Percentiles rank a stretch among this genome's conserved stretches.
phyloP scores from a whole-genome alignment of 2,888 invertebrate genomes.

The Galerucella pusilla region DNA sequence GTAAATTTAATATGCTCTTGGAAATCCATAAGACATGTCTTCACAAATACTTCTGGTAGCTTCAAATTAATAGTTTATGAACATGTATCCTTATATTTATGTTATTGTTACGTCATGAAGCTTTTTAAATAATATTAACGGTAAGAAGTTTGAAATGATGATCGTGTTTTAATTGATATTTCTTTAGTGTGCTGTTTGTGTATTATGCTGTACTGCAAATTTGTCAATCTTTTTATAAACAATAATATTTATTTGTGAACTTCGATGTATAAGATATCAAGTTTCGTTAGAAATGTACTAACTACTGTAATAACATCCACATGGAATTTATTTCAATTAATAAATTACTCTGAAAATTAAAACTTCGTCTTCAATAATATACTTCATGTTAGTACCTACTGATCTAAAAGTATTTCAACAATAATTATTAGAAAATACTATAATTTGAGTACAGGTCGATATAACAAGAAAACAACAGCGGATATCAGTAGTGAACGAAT shows the following conservation, averaged over 20 bases:
- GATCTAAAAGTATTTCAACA: too few relatives aligned
- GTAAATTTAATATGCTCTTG: too few relatives aligned
- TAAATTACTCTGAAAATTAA: too few relatives aligned
- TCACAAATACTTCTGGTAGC: too few relatives aligned
- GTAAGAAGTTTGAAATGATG: background rate
- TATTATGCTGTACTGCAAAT: constrained; percentile 1
- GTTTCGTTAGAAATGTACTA: background rate
- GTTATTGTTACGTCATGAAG: background rate
- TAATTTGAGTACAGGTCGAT: too few relatives aligned
- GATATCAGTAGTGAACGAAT: too few relatives aligned
- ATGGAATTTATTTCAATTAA: background rate
- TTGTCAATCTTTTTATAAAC: constrained; percentile 1
- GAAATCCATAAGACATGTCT: too few relatives aligned
- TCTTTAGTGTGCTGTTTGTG: background rate
- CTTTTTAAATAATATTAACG: background rate
- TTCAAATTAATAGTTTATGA: background rate
- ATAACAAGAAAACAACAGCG: too few relatives aligned
- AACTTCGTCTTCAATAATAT: too few relatives aligned
- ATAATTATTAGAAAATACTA: too few relatives aligned
- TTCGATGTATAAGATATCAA: constrained; percentile 8
- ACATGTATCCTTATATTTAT: background rate
- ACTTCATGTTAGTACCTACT: too few relatives aligned
- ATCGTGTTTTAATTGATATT: background rate
- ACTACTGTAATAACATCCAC: background rate
- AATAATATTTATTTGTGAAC: constrained; percentile 1